Evolutionary conservation across 2,113 vertebrate species (phyloP), one percentile per base, ranked within the genome.

Genomic region (Malurus melanocephalus): DNA sequence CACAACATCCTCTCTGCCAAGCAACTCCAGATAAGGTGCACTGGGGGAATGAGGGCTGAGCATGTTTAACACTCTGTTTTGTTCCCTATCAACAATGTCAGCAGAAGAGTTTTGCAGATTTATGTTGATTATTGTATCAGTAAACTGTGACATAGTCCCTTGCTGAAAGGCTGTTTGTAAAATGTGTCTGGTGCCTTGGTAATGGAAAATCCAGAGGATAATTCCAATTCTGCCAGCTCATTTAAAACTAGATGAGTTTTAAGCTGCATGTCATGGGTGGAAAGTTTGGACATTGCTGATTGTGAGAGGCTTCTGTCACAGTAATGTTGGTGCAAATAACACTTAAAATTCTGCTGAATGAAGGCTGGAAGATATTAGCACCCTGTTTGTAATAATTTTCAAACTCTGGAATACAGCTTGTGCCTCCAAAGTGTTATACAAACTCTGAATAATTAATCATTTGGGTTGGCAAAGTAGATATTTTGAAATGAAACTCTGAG

Each of bases 111-210:
- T 84, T 60, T 93, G 80, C 80, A 94, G 92, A 93, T 93, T 92
- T 86, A 82, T 88, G 86, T 79, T 88, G 91, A 91, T 95, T 82
- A 68, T 91, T 84, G 42, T 91, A 74, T 86, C 85, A 72, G 92
- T 81, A 80, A 92, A 91, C 17, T 73, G 64, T 69, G 55, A 56
- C 74, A 45, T 7, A 92, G 72, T 80, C 78, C 78, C 78, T 81
- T 82, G 92, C 71, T 93, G 71, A 87, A 92, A 90, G 56, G 57
- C 87, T 89, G 46, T 65, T 83, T 94, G 86, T 42, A 69, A 93
- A 91, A 75, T 26, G 26, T 74, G 40, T 51, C 83, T 91, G 73
- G 24, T 86, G 69, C 48, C 86, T 87, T 33, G 22, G 74, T 86
- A 93, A 81, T 86, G 59, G 86, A 75, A 90, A 88, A 91, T 57